Percentiles rank a stretch among this genome's conserved stretches.
phyloP scores from a whole-genome alignment of 2,797 vertebrate genomes.

The Decapterus maruadsi region DNA sequence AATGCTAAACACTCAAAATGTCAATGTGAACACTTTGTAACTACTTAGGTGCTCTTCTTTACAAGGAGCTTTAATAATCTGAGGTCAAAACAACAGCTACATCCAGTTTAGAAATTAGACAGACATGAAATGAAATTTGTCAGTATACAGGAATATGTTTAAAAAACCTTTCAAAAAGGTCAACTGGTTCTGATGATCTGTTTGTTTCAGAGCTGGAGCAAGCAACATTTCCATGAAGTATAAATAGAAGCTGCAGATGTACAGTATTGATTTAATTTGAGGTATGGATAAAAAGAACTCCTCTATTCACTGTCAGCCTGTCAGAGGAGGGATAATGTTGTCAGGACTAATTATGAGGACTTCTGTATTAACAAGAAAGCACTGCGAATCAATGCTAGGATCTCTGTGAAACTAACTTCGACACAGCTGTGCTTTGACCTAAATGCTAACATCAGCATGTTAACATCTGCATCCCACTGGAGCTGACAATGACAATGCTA shows the following conservation, averaged over 20 bases:
- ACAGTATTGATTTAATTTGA: background rate
- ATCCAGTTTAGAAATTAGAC: background rate
- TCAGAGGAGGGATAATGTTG: background rate
- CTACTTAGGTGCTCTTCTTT: slow-evolving; percentile 9
- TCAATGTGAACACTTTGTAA: slow-evolving; percentile 8
- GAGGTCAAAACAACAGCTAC: slow-evolving; percentile 1
- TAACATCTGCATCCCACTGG: background rate
- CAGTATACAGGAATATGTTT: background rate
- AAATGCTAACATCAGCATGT: background rate
- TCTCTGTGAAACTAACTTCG: too few relatives aligned
- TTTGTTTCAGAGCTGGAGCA: background rate
- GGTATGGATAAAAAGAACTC: background rate
- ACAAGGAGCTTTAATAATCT: slow-evolving; percentile 5
- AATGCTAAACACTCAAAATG: background rate
- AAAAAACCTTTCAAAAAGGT: background rate
- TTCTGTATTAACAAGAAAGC: too few relatives aligned
- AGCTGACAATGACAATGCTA: background rate
- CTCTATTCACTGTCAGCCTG: background rate
- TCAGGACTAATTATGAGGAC: background rate
- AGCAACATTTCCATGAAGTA: too few relatives aligned
- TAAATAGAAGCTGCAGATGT: too few relatives aligned
- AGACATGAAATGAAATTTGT: background rate
- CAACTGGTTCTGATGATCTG: background rate
- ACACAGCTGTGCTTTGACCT: too few relatives aligned
- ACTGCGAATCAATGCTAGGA: too few relatives aligned